Evolutionary conservation across 2,113 vertebrate genomes (phyloP).

Genomic region (Platycercus adscitus): DNA sequence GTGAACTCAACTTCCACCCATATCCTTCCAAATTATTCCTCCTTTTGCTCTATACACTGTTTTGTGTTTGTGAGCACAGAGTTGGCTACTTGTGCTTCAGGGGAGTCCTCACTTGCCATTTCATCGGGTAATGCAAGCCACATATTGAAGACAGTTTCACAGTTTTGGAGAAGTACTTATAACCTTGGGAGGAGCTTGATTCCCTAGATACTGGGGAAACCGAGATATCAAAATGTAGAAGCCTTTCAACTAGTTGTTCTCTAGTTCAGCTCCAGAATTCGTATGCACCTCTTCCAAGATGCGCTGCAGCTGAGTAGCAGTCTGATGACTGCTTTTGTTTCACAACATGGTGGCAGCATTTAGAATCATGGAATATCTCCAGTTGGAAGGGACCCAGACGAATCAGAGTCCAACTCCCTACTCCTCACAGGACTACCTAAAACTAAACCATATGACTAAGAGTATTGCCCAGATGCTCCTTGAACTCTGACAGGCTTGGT

Average conservation of each 20-base stretch:
- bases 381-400: neutral
- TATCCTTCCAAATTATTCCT: neutral
- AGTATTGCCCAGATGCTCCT: neutral
- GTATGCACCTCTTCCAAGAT: rapidly evolving
- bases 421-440: neutral
- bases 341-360: neutral
- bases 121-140: neutral
- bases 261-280: neutral
- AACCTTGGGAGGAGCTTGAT: neutral
- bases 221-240: neutral
- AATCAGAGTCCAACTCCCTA: neutral
- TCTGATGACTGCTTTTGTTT: neutral
- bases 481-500: neutral
- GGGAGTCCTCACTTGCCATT: neutral
- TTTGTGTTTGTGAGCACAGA: neutral
- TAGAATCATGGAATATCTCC: neutral
- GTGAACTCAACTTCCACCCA: neutral
- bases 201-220: neutral
- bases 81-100: neutral
- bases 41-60: neutral
- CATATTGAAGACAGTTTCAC: neutral
- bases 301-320: neutral
- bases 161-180: neutral
- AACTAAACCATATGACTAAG: neutral
- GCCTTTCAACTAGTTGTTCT: neutral